Conservation (phyloP, 2,888 invertebrate genomes). For the Troglohyphantes excavatus region DNA sequence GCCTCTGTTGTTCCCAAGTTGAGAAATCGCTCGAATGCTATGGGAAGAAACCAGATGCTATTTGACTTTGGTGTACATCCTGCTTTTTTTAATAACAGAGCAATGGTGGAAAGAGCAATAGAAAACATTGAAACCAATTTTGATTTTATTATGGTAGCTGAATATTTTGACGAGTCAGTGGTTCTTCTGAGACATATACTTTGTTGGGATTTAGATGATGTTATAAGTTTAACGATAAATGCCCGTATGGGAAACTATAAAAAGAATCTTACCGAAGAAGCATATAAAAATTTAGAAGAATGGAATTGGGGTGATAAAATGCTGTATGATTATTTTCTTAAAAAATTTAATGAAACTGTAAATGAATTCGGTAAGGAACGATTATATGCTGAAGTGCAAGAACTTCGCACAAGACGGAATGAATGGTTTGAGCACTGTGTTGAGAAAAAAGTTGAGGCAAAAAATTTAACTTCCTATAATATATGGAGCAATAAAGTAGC, state of each 20-base stretch:
- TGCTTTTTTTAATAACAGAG: constrained; percentile 78
- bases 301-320: constrained; percentile 80
- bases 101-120: constrained; percentile 79
- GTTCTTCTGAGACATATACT: constrained; percentile 81
- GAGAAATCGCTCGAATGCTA: constrained; percentile 60
- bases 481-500: constrained; percentile 74
- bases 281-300: constrained; percentile 74
- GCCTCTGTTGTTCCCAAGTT: constrained; percentile 21
- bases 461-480: constrained; percentile 68
- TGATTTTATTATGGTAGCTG: constrained; percentile 81
- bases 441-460: constrained; percentile 64
- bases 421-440: constrained; percentile 77
- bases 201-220: constrained; percentile 81
- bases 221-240: constrained; percentile 81
- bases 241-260: constrained; percentile 79
- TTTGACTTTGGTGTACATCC: constrained; percentile 81
- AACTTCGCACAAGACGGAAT: constrained; percentile 61
- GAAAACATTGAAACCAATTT: constrained; percentile 80
- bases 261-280: constrained; percentile 76
- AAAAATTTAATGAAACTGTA: constrained; percentile 77
- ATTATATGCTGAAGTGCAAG: constrained; percentile 68
- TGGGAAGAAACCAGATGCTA: constrained; percentile 81
- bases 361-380: constrained; percentile 67
- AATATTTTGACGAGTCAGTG: constrained; percentile 81
- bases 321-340: constrained; percentile 80